Evolutionary conservation across 2,797 vertebrate genomes (phyloP), one percentile per base, ranked within the genome.

Genomic region (Aplochiton taeniatus): DNA sequence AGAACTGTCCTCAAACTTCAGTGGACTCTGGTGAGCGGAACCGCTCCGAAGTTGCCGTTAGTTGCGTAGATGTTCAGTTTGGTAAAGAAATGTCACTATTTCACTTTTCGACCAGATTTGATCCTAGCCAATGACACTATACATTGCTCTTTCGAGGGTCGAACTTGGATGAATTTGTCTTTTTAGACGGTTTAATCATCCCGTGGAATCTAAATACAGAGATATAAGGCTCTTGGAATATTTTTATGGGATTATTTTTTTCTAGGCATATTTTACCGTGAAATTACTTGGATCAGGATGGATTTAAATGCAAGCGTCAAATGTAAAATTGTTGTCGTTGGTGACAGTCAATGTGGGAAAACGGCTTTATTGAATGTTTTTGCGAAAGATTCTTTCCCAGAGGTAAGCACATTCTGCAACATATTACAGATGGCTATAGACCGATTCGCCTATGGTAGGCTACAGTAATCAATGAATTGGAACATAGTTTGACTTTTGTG

Each of bases 251-350:
- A 31, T 31, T 31, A 31, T 31, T 31, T 31, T 31, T 31, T 3
- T 31, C 31, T 31, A 31, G 31, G 31, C 6, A 31, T 31, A 31
- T 31, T 31, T 31, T 6, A 31, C 31, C 31, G 31, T 31, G 31
- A 31, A 31, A 31, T 31, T 31, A 44, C 17, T 18, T n/a, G 47
- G 49, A 14, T 1, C 63, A 64, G 87, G 83, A 95, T 96, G 94
- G 94, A 95, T 89, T 87, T 92, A 58, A 93, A 91, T 84, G 90
- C 93, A 83, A 93, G 92, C 74, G 89, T 95, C 62, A 94, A 95
- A 85, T 95, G 94, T 86, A 96, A 96, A 81, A 95, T 96, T 70
- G 95, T 95, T 63, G 94, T 95, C 63, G 94, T 96, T 42, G 95
- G 95, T 20, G 94, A 96, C 79, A 95, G 93, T 65, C 91, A 94